Percentiles rank a stretch among this genome's conserved stretches.
Conservation (phyloP, 53 echinoderm and acorn worm genomes). For the Actinopyga echinites region DNA sequence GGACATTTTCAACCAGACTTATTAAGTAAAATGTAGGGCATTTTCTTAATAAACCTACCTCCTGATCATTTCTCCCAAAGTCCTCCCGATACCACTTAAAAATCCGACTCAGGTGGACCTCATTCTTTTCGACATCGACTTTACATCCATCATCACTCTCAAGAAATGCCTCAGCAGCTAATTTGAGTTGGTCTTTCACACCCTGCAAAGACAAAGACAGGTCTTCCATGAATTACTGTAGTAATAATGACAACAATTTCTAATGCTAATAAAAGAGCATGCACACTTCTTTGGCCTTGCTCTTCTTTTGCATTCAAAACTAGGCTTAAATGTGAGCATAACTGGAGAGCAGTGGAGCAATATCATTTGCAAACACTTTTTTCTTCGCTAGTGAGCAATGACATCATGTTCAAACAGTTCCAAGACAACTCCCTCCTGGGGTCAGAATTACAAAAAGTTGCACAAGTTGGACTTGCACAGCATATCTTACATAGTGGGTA, state of each 20-base stretch:
- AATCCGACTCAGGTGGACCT: slow-evolving; percentile 82
- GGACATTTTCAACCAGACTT: no score
- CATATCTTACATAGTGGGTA: no score
- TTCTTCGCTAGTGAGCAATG: no score
- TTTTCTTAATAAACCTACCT: slow-evolving; percentile 48
- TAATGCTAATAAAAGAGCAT: no score
- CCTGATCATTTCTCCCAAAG: slow-evolving; percentile 78
- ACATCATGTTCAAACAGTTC: no score
- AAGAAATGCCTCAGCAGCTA: slow-evolving; percentile 88
- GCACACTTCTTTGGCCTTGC: not conserved
- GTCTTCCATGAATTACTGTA: not conserved
- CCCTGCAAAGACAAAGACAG: slow-evolving; percentile 46
- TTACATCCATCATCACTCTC: slow-evolving; percentile 88
- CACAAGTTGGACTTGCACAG: no score
- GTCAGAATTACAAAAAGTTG: no score
- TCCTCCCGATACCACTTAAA: slow-evolving; percentile 93
- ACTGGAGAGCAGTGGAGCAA: no score
- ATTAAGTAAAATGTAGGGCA: no score
- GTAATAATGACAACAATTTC: not conserved
- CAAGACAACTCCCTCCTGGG: no score
- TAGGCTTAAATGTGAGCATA: not conserved
- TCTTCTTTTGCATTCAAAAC: not conserved
- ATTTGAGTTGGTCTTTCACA: slow-evolving; percentile 65
- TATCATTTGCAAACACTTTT: no score
- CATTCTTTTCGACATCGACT: slow-evolving; percentile 60